Evolutionary conservation across 2,797 vertebrate genomes (phyloP), one percentile per base, ranked within the genome.

Genomic region (Neomorphus geoffroyi): DNA sequence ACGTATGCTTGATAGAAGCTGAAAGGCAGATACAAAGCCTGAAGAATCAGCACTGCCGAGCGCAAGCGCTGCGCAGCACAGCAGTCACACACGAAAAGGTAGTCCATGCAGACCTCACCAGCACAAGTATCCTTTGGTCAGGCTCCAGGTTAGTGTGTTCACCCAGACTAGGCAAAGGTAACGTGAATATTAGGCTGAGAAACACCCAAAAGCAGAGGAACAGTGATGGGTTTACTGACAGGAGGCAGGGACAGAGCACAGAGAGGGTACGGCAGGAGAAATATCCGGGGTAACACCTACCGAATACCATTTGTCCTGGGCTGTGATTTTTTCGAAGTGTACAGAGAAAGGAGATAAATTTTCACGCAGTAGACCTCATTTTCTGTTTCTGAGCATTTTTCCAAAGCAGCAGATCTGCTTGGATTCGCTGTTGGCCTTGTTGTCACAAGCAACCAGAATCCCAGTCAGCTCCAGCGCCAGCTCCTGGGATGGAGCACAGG

Each of bases 101-200:
- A 35, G 57, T 58, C 84, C 65, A 32, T 1, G 1, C 16, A 60
- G 23, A 33, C 39, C 48, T 51, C 14, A 2, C 18, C 16, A 7
- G 22, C 1, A 1, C 43, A 21, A 21, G 37, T 4, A 0, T 8
- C 39, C 79, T 80, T 17, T 17, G 15, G 32, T 4, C 50, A 24
- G n/a, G 14, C 33, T 30, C 62, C 22, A 39, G 28, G 45, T 57
- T 56, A 69, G 4, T 6, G 8, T 3, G 8, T 11, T 11, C 1
- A 5, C 32, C 24, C 33, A 53, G 9, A 6, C 18, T 1, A 17
- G 30, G 13, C 10, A 65, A 65, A 56, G 21, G 28, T 30, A 65
- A 39, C 0, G 0, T 0, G 2, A 41, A 6, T 5, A 11, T 28
- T 21, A 16, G 46, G 19, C 10, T 7, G 11, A 69, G 54, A 67